These are phyloP conservation scores for Malurus cyaneus DNA, from an alignment of 2,113 vertebrate genomes.

Conservation along the genomic window DNA sequence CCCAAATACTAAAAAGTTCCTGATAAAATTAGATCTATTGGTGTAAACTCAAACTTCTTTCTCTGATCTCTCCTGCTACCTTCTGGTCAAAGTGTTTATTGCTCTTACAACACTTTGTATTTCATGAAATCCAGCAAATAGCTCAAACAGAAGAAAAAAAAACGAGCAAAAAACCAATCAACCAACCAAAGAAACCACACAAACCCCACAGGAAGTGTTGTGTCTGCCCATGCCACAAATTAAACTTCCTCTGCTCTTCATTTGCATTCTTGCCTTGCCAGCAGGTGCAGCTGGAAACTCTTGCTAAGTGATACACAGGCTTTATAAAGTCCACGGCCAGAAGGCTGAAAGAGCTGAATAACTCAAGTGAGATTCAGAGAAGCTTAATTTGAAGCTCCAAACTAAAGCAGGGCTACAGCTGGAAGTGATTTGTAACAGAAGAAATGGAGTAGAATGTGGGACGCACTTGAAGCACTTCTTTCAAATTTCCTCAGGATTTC, in stretches of 20 bases:
- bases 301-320: background rate
- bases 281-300: background rate
- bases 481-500: background rate
- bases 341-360: background rate
- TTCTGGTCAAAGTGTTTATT: constrained; percentile 16
- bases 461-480: background rate
- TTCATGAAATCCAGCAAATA: background rate
- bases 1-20: background rate
- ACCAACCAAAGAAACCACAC: background rate
- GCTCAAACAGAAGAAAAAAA: background rate
- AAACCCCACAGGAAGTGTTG: background rate
- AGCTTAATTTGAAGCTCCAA: background rate
- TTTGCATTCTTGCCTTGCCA: background rate
- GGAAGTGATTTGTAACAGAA: background rate
- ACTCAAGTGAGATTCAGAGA: background rate
- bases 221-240: background rate
- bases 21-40: background rate
- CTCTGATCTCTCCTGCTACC: constrained; percentile 2
- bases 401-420: background rate
- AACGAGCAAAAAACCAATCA: background rate
- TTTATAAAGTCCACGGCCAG: background rate
- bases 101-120: background rate
- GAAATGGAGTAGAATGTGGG: accelerated
- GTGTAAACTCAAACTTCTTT: background rate
- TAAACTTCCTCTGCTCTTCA: background rate